Conservation (phyloP, 2,888 invertebrate species). For the Tipula confusa region DNA sequence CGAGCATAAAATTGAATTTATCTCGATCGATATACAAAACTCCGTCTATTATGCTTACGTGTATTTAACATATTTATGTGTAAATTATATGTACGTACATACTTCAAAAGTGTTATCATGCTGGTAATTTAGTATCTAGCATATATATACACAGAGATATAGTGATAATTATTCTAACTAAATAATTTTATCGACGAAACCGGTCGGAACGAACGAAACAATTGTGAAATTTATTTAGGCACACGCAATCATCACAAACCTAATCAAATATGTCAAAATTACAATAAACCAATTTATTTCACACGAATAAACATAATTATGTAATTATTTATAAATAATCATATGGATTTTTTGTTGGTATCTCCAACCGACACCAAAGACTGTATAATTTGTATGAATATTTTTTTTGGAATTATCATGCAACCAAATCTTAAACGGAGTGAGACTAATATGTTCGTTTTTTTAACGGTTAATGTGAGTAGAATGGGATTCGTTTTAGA, state of each 20-base stretch:
- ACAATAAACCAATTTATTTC: background rate
- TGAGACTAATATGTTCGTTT: background rate
- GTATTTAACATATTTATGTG: background rate
- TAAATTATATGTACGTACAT: background rate
- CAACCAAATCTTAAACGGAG: background rate
- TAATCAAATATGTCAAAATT: constrained; percentile 12
- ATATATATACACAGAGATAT: background rate
- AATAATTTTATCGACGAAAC: too few species aligned
- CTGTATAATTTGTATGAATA: background rate
- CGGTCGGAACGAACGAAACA: background rate
- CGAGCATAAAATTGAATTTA: background rate
- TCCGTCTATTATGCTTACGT: background rate
- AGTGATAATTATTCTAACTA: background rate
- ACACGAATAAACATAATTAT: background rate
- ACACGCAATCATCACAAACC: background rate
- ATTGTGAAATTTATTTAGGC: background rate
- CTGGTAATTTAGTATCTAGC: background rate
- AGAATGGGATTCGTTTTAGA: too few species aligned
- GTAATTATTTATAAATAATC: background rate
- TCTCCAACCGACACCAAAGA: too few species aligned
- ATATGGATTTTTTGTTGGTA: background rate
- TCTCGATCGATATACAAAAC: background rate
- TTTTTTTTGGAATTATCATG: background rate
- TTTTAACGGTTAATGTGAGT: too few species aligned
- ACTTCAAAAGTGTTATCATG: background rate